Percentiles rank a stretch among this genome's conserved stretches.
phyloP scores from a whole-genome alignment of 2,113 vertebrate genomes.

The Phoxinus phoxinus region DNA sequence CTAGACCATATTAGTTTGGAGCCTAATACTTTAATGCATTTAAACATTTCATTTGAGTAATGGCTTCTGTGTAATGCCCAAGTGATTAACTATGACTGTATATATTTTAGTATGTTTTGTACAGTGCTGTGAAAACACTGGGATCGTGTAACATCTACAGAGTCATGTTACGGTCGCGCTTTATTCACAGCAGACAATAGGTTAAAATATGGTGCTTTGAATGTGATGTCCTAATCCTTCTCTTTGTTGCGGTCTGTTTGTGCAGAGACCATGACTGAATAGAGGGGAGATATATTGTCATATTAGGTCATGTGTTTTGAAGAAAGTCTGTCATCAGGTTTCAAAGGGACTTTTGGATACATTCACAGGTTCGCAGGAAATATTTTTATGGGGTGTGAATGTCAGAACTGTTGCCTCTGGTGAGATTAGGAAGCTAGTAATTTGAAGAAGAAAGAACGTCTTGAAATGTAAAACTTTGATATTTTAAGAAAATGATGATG shows the following conservation, averaged over 20 bases:
- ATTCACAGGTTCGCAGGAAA: slow-evolving; percentile 16
- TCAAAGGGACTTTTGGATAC: slow-evolving; percentile 36
- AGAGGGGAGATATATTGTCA: slow-evolving; percentile 38
- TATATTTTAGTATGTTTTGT: slow-evolving; percentile 31
- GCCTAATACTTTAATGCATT: neutral
- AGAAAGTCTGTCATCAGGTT: slow-evolving; percentile 36
- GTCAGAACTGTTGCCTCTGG: slow-evolving; percentile 35
- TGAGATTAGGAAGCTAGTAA: slow-evolving; percentile 11
- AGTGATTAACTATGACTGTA: neutral
- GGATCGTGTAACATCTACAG: slow-evolving; percentile 38
- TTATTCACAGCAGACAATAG: slow-evolving; percentile 43
- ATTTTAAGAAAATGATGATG: neutral
- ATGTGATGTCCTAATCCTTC: slow-evolving; percentile 44
- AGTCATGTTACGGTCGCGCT: slow-evolving; percentile 31
- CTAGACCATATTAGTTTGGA: neutral
- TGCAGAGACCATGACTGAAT: slow-evolving; percentile 28
- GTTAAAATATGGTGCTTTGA: slow-evolving; percentile 43
- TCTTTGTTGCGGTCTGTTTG: slow-evolving; percentile 44
- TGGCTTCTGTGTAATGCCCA: neutral
- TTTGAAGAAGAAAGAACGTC: neutral
- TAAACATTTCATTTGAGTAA: neutral
- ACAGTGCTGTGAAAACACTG: slow-evolving; percentile 39
- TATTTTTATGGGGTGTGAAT: slow-evolving; percentile 33
- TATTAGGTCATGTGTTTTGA: slow-evolving; percentile 44
- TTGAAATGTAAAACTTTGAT: slow-evolving; percentile 17